These are phyloP conservation scores for Carassius gibelio DNA, from an alignment of 2,113 vertebrate species.

Conservation along the genomic window DNA sequence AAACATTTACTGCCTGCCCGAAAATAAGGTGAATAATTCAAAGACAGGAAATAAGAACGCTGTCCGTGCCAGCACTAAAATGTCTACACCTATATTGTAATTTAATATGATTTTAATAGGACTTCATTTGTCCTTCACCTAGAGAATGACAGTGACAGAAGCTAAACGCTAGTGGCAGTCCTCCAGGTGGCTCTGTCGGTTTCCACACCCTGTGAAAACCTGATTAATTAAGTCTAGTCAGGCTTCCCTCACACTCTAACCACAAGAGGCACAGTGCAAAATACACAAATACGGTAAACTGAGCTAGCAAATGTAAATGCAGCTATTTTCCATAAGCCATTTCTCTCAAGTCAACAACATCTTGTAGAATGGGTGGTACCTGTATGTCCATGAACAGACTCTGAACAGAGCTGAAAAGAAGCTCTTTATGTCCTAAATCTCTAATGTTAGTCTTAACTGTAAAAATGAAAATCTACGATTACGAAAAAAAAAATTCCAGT, in stretches of 20 bases:
- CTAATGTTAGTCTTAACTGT: not conserved
- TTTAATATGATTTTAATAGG: slow-evolving; percentile 17
- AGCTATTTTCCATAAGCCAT: slow-evolving; percentile 9
- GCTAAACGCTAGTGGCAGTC: slow-evolving; percentile 4
- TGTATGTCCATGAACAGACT: not conserved
- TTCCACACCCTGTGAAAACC: not conserved
- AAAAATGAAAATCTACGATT: not conserved
- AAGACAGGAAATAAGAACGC: slow-evolving; percentile 12
- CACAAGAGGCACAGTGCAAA: not conserved
- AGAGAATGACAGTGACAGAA: not conserved
- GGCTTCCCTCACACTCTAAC: not conserved
- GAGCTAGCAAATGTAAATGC: slow-evolving; percentile 16
- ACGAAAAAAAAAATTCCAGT: not conserved
- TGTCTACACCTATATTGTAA: not conserved
- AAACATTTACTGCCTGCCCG: slow-evolving; percentile 14
- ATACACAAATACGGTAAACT: slow-evolving; percentile 16
- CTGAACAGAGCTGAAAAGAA: not conserved
- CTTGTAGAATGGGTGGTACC: not conserved
- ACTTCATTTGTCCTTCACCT: not conserved
- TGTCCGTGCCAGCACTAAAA: slow-evolving; percentile 3
- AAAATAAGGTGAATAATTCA: slow-evolving; percentile 41
- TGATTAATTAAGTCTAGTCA: not conserved
- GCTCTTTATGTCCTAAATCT: not conserved
- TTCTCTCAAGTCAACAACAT: slow-evolving; percentile 3
- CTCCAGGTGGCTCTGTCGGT: slow-evolving; percentile 26